phyloP scores from a whole-genome alignment of 2,888 invertebrate genomes.

The Thymelicus lineola region DNA sequence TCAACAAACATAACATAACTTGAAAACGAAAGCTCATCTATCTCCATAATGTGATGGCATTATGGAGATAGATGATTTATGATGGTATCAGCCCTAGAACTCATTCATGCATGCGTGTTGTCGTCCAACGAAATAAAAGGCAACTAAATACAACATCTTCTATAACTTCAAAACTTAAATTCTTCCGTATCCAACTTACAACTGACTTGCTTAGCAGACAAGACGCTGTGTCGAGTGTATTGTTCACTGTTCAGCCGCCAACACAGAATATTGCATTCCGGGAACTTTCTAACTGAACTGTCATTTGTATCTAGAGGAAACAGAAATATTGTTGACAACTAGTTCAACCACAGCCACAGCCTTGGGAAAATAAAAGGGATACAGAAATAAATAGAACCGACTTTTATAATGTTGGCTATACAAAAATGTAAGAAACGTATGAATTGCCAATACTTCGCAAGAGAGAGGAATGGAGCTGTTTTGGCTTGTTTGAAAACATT shows the following conservation, averaged over 20 bases:
- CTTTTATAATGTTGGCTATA: too few species aligned
- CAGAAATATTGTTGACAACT: slow-evolving; percentile 5
- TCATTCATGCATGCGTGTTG: too few species aligned
- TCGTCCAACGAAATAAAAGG: neutral
- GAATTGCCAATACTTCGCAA: too few species aligned
- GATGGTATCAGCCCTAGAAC: too few species aligned
- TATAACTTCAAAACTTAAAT: neutral
- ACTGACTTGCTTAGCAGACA: neutral
- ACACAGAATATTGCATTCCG: slow-evolving; percentile 3
- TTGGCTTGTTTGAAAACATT: too few species aligned
- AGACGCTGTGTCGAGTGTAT: slow-evolving; percentile 2
- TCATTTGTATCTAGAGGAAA: slow-evolving; percentile 9
- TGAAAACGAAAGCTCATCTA: too few species aligned
- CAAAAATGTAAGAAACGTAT: too few species aligned
- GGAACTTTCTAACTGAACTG: slow-evolving; percentile 7
- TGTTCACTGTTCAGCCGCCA: slow-evolving; percentile 4
- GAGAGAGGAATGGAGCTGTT: too few species aligned
- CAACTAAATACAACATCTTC: neutral
- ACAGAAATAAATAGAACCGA: neutral
- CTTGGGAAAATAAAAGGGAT: neutral
- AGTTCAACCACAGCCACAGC: neutral
- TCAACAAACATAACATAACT: too few species aligned
- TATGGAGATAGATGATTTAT: too few species aligned
- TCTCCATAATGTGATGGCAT: too few species aligned
- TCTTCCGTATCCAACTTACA: slow-evolving; percentile 1